These are phyloP conservation scores for Cochlearius cochlearius DNA, from an alignment of 2,113 vertebrate genomes.

Conservation along the genomic window DNA sequence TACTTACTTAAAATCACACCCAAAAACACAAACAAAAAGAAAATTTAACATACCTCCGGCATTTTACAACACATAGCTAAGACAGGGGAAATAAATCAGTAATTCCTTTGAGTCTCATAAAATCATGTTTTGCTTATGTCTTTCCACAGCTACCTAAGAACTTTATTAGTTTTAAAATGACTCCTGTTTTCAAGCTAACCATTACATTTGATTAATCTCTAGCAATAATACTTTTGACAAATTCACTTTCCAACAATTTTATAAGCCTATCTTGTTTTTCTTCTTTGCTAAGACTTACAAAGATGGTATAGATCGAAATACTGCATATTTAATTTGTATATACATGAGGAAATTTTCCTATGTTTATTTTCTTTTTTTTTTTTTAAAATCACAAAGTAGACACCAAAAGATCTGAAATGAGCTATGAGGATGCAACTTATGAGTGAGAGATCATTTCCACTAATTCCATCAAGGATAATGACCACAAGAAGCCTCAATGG, in stretches of 20 bases:
- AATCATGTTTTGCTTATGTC: not conserved
- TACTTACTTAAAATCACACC: not conserved
- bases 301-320: not conserved
- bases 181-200: not conserved
- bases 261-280: not conserved
- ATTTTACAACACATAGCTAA: not conserved
- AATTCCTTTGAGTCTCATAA: not conserved
- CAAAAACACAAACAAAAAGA: not conserved
- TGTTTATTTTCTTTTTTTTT: not conserved
- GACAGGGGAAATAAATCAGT: not conserved
- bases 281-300: not conserved
- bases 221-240: not conserved
- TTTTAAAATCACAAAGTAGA: not conserved
- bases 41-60: not conserved
- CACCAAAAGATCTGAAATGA: not conserved
- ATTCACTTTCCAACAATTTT: not conserved
- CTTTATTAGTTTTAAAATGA: not conserved
- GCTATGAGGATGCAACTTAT: not conserved
- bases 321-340: not conserved
- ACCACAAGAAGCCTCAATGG: not conserved
- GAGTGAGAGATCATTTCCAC: not conserved
- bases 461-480: not conserved
- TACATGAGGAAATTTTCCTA: accelerated
- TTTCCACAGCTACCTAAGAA: not conserved
- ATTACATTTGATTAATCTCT: not conserved